Evolutionary conservation across 1,140 invertebrate genomes (phyloP).

Genomic region (Bombus polaris): DNA sequence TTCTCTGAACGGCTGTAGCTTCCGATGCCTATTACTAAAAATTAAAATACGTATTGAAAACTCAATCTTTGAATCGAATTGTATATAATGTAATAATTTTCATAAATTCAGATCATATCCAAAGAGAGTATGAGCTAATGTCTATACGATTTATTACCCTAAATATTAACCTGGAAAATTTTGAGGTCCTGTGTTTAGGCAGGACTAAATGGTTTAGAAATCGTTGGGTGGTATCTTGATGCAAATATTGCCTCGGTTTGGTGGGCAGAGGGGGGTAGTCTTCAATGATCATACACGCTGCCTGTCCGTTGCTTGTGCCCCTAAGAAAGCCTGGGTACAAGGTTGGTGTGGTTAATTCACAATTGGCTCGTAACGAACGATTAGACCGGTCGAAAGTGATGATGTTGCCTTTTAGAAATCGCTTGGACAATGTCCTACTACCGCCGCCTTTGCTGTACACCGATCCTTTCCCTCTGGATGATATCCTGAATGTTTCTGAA

Average conservation of each 20-base stretch:
- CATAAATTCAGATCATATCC: too few species aligned
- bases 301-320: constrained; percentile 83
- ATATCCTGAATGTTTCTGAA: constrained; percentile 83
- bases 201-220: constrained; percentile 79
- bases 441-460: constrained; percentile 81
- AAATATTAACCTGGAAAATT: constrained; percentile 88
- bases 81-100: too few species aligned
- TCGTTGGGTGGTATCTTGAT: constrained; percentile 81
- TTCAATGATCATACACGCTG: constrained; percentile 85
- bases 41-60: neutral
- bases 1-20: constrained; percentile 96
- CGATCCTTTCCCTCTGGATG: constrained; percentile 82
- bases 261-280: constrained; percentile 80
- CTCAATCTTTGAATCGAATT: neutral
- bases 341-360: constrained; percentile 70
- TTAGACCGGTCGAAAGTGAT: constrained; percentile 73
- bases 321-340: constrained; percentile 77
- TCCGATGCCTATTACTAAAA: constrained; percentile 94
- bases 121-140: too few species aligned
- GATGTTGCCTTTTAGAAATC: constrained; percentile 77
- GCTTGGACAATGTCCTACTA: constrained; percentile 76
- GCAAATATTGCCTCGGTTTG: constrained; percentile 79
- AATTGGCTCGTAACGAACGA: constrained; percentile 70
- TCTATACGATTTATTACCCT: neutral
- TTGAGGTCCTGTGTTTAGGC: constrained; percentile 91